A percentile compares a stretch with the other conserved stretches of the same genome.
phyloP scores from a whole-genome alignment of 1,140 invertebrate species.

The Drusus annulatus region DNA sequence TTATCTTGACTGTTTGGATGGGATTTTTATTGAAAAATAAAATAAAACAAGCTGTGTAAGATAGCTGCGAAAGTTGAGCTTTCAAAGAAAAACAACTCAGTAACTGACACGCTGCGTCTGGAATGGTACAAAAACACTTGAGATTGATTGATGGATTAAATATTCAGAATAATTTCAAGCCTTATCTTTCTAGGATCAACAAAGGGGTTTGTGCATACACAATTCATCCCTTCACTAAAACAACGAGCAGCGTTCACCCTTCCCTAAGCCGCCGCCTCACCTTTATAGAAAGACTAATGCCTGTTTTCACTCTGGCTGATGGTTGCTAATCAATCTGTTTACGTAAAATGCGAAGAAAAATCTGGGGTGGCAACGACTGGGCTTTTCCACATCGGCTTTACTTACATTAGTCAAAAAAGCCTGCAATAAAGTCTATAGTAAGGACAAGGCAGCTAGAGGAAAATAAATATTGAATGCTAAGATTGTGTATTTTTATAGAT shows the following conservation, averaged over 20 bases:
- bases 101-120: background rate
- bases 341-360: constrained; percentile 32
- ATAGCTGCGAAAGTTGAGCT: no score
- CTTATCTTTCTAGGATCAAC: background rate
- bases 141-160: background rate
- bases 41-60: no score
- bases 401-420: background rate
- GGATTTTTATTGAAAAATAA: no score
- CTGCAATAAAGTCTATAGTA: background rate
- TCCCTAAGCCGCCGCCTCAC: background rate
- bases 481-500: background rate
- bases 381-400: background rate
- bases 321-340: constrained; percentile 47
- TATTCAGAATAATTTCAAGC: constrained; percentile 11
- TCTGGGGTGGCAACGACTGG: background rate
- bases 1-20: no score
- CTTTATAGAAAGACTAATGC: constrained; percentile 45
- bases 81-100: no score
- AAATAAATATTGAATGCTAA: background rate
- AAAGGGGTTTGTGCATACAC: constrained; percentile 16
- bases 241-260: constrained; percentile 4
- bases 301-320: constrained; percentile 42
- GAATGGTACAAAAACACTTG: constrained; percentile 1
- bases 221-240: background rate
- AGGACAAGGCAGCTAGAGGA: background rate